Evolutionary conservation across 2,888 invertebrate genomes (phyloP), one percentile per base, ranked within the genome.

Genomic region (Exephanes ischioxanthus): DNA sequence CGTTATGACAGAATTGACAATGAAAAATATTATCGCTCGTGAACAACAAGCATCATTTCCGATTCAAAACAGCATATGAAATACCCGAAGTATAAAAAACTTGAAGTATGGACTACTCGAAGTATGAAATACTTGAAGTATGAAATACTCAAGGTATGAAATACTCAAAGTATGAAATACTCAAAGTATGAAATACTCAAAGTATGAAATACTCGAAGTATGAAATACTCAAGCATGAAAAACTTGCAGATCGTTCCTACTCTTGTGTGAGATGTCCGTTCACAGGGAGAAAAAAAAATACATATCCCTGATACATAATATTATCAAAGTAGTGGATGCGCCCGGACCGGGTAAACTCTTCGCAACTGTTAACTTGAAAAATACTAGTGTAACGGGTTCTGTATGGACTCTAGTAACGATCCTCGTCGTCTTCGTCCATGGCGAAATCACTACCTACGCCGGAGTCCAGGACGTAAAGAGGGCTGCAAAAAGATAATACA

Each of bases 381-480:
- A 73, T 73, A 72, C 22, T 61, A 73, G 41, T 37, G 14, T 55
- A n/a, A 66, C 53, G 55, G 16, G 30, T 6, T 55, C 61, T 70
- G 30, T 41, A 33, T 73, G 77, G 33, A 67, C 80, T 76, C 76
- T 83, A 87, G 72, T 84, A 88, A 78, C 77, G 84, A 76, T 93
- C 93, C 79, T 94, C 94, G 75, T 92, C 97, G 91, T 97, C 97
- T 94, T 98, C 98, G 93, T 98, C 98, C 97, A 98, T 97, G 16
- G 97, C 96, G 92, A 98, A 97, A 93, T 98, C 97, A 89, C 96
- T 96, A 78, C 96, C 95, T 89, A 97, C 96, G 66, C 97, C 97
- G 70, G 97, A 97, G 94, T 98, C 98, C 87, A 96, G 95, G 84
- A 96, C 96, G 94, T 97, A 97, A 78, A 97, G 96, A 71, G 97